These are phyloP conservation scores for Chrysoperla carnea DNA, from an alignment of 1,140 invertebrate genomes.

Conservation along the genomic window DNA sequence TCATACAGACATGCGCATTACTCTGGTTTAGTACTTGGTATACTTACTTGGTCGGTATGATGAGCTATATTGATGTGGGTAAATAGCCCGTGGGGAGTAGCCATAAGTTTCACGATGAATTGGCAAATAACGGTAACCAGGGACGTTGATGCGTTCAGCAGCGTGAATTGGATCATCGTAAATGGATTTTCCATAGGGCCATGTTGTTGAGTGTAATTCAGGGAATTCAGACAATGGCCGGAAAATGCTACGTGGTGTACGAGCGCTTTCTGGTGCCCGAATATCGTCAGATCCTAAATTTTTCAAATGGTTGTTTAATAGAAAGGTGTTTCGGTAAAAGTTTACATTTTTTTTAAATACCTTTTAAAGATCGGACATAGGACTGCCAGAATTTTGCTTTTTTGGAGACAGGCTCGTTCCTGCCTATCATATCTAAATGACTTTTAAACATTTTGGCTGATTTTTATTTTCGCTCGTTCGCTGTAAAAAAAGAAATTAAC, in stretches of 20 bases:
- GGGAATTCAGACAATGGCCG: slow-evolving; percentile 35
- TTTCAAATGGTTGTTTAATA: too few species aligned
- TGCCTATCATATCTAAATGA: slow-evolving; percentile 81
- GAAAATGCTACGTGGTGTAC: slow-evolving; percentile 51
- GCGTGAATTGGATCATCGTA: slow-evolving; percentile 63
- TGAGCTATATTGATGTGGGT: slow-evolving; percentile 64
- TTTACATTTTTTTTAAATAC: slow-evolving; percentile 26
- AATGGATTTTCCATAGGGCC: slow-evolving; percentile 65
- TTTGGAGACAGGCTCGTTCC: slow-evolving; percentile 76
- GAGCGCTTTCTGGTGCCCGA: slow-evolving; percentile 50
- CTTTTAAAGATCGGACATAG: slow-evolving; percentile 76
- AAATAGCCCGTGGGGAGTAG: slow-evolving; percentile 68
- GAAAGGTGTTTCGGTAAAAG: too few species aligned
- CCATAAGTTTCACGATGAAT: slow-evolving; percentile 76
- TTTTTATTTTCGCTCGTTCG: slow-evolving; percentile 48
- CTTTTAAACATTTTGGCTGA: slow-evolving; percentile 68
- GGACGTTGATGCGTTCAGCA: slow-evolving; percentile 61
- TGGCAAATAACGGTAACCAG: slow-evolving; percentile 75
- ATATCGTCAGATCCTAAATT: slow-evolving; percentile 69
- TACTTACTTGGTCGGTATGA: slow-evolving; percentile 73
- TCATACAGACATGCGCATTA: too few species aligned
- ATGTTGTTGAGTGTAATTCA: slow-evolving; percentile 39
- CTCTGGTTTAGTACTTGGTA: slow-evolving; percentile 6
- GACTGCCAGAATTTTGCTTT: slow-evolving; percentile 87
- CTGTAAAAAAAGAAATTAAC: slow-evolving; percentile 32